Evolutionary conservation across 2,113 vertebrate species (phyloP), one percentile per base, ranked within the genome.

Genomic region (Cyanoramphus novaezelandiae): DNA sequence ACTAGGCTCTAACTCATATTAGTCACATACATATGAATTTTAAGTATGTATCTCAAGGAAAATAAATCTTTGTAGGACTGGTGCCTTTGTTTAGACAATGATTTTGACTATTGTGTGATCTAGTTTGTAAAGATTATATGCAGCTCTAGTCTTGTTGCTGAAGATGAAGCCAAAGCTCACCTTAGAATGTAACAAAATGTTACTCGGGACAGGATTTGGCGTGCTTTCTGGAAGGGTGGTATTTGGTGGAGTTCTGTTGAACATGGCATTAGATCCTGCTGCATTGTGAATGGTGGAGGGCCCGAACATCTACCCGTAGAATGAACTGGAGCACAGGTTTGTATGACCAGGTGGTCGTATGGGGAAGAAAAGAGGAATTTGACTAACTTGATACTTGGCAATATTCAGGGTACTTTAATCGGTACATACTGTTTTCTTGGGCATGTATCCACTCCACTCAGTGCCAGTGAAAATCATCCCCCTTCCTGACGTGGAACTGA

Each of bases 21-120:
- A 29, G 4, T 25, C 29, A 43, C 8, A 10, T 0, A 7, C 0
- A 1, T 3, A 3, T 31, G 35, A 68, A 29, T 55, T 75, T 49
- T 14, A 28, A 64, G 14, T 9, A 5, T 0, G 1, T 50, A 31
- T 33, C 6, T 68, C 31, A 10, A 49, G 43, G 23, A 55, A 25
- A 75, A 4, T 2, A 0, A 21, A 59, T 59, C 11, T 37, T 64
- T 35, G 7, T 11, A 44, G 37, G 10, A 27, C 7, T n/a, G 6
- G 5, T 1, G 0, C 37, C 17, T 72, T 75, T 13, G 19, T 35
- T 68, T 85, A 44, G 35, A 60, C 41, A 33, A 4, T n/a, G 6
- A 16, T 31, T 79, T 6, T 17, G 17, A 68, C 2, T 41, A 7
- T 68, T 52, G 82, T 35, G 29, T 74, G 37, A 33, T 71, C 50